Evolutionary conservation across 2,113 vertebrate genomes (phyloP), one percentile per base, ranked within the genome.

Genomic region (Chlorodrepanis virens): DNA sequence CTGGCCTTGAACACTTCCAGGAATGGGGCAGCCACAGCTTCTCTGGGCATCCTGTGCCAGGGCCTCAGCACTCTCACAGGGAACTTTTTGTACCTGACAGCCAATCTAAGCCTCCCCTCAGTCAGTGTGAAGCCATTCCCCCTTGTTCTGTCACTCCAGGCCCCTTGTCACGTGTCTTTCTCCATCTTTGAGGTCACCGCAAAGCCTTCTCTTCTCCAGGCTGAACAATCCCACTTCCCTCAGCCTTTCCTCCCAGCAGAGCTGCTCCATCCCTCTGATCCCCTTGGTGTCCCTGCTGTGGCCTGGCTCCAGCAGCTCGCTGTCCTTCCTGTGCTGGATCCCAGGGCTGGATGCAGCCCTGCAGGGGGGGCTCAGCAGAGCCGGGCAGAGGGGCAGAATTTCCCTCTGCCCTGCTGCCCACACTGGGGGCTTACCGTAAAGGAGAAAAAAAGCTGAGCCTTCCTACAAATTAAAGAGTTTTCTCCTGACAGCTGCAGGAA

Each of bases 81-180:
- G 16, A 67, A 21, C 1, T 6, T 21, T 45, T 25, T 24, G 6
- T n/a, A 4, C 18, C 19, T 4, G 3, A 74, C 3, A 52, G 8
- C 12, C 28, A 13, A 45, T 53, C 45, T n/a, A 45, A 45, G 2
- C 37, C 52, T 17, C 0, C 5, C 2, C 37, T 50, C 31, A 45
- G 15, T 33, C 52, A 52, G 10, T 45, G 5, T 67, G 68, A 39
- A 21, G 19, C 44, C 52, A 67, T 39, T 82, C 0, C 23, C 12
- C 27, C 39, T 15, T 25, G 19, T 52, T 28, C 52, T 45, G 44
- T 9, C 28, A 50, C 44, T 59, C 10, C 37, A 28, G 25, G 4
- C 22, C 14, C 22, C 33, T 29, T 45, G 19, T 1, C 2, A 37
- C 20, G 16, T 28, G 33, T 45, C 8, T 37, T 19, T 20, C 60